Evolutionary conservation across 2,113 vertebrate species (phyloP).

Genomic region (Haemorhous mexicanus): DNA sequence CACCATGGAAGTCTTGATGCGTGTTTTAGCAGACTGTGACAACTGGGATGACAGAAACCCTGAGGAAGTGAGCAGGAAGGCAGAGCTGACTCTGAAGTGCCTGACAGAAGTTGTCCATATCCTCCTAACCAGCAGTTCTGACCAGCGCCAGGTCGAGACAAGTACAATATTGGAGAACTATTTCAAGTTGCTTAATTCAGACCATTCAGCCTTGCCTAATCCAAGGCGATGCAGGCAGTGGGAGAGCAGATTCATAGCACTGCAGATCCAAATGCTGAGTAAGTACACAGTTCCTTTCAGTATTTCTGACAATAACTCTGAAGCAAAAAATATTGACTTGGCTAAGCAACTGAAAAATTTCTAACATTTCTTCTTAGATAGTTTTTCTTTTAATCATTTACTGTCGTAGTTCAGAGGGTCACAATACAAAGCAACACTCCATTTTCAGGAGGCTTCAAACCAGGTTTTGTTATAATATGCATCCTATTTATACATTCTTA

Average conservation of each 20-base stretch:
- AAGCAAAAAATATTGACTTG: background rate
- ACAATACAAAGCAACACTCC: background rate
- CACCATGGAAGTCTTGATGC: conserved; percentile 96
- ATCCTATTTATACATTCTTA: background rate
- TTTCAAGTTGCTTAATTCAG: conserved; percentile 96
- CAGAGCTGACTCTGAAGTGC: conserved; percentile 90
- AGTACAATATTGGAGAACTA: conserved; percentile 93
- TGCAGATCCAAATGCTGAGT: conserved; percentile 97
- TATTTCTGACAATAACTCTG: background rate
- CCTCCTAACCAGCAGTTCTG: conserved; percentile 92
- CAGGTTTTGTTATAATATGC: background rate
- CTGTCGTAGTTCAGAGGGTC: background rate
- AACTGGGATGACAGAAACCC: conserved; percentile 82
- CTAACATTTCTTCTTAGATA: background rate
- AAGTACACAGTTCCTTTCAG: conserved; percentile 53
- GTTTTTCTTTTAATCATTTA: background rate
- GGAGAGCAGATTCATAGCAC: conserved; percentile 89
- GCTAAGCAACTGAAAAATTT: background rate
- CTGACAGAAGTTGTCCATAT: conserved; percentile 94
- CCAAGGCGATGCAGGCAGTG: conserved; percentile 79
- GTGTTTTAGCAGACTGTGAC: conserved; percentile 88
- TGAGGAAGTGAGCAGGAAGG: conserved; percentile 85
- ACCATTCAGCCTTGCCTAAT: conserved; percentile 83
- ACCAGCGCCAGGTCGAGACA: conserved; percentile 96
- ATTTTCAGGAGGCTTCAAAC: background rate